phyloP scores from a whole-genome alignment of 2,113 vertebrate genomes.

The Megaceryle maxima region DNA sequence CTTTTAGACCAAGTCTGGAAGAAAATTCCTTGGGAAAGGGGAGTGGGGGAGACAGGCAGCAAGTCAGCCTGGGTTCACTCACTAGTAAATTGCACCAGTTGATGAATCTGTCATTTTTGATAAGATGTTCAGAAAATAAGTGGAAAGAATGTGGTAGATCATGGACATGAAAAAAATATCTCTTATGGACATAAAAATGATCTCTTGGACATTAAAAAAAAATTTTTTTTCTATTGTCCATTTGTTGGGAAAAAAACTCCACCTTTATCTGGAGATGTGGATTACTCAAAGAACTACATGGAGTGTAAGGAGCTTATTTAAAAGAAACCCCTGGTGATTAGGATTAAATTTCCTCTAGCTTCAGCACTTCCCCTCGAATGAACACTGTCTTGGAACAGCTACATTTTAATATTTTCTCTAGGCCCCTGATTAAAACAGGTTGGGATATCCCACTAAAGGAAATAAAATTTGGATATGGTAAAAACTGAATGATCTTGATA shows the following conservation, averaged over 20 bases:
- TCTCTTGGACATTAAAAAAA: background rate
- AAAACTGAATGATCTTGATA: background rate
- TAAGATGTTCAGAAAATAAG: background rate
- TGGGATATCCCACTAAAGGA: background rate
- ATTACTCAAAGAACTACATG: background rate
- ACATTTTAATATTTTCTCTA: background rate
- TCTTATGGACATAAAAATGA: background rate
- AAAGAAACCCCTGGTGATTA: background rate
- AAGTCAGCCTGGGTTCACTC: background rate
- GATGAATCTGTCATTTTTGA: background rate
- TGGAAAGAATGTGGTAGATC: background rate
- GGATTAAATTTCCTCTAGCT: background rate
- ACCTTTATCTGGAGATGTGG: background rate
- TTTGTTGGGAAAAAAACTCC: fast-evolving
- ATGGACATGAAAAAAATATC: background rate
- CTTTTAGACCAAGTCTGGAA: background rate
- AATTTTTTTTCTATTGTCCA: background rate
- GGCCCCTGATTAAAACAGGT: background rate
- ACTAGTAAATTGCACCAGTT: background rate
- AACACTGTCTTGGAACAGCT: background rate
- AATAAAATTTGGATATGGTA: background rate
- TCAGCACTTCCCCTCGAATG: background rate
- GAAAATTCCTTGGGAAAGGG: background rate
- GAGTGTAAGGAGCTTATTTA: background rate
- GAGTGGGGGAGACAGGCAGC: no score